These are phyloP conservation scores for Cabera pusaria DNA, from an alignment of 2,888 invertebrate species.

Conservation along the genomic window DNA sequence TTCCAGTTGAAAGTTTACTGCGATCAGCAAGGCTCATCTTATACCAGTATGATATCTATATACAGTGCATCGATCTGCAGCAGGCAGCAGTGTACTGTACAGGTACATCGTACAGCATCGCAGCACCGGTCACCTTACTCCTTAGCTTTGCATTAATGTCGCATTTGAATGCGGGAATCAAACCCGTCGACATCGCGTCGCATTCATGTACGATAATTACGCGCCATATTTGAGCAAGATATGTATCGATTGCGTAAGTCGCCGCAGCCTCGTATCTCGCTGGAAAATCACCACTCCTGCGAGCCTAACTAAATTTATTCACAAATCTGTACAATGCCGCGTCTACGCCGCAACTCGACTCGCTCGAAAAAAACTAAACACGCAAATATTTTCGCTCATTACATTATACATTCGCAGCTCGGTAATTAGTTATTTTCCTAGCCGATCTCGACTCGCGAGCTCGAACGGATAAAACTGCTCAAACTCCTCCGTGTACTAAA, in stretches of 20 bases:
- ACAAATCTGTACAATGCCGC: not conserved
- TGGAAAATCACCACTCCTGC: constrained; percentile 7
- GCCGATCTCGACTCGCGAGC: too few relatives aligned
- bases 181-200: constrained; percentile 19
- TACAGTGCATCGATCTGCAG: too few relatives aligned
- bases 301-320: constrained; percentile 8
- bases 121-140: too few relatives aligned
- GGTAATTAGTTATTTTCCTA: constrained; percentile 11
- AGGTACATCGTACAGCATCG: too few relatives aligned
- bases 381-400: constrained; percentile 6
- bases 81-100: constrained; percentile 8
- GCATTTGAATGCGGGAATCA: constrained; percentile 26
- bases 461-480: too few relatives aligned
- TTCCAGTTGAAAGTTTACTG: constrained; percentile 7
- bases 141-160: constrained; percentile 35
- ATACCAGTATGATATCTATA: too few relatives aligned
- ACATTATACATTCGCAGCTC: not conserved
- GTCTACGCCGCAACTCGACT: too few relatives aligned
- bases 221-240: constrained; percentile 15
- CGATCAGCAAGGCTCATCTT: too few relatives aligned
- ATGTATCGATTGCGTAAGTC: constrained; percentile 12
- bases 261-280: not conserved
- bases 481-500: too few relatives aligned
- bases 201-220: constrained; percentile 17
- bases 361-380: constrained; percentile 5